Evolutionary conservation across 1,140 invertebrate genomes (phyloP).

Genomic region (Drosophila repletoides): DNA sequence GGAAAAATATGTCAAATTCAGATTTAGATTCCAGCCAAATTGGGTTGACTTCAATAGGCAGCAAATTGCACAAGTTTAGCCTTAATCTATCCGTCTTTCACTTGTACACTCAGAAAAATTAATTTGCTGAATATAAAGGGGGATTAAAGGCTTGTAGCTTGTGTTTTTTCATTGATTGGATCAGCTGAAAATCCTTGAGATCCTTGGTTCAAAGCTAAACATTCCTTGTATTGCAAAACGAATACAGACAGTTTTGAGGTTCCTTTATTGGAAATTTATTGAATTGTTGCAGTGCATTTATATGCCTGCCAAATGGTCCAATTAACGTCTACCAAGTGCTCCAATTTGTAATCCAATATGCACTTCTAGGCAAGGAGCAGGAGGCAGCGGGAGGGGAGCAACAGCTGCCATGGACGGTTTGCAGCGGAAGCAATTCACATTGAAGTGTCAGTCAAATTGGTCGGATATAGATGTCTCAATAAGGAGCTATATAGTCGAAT

Average conservation of each 20-base stretch:
- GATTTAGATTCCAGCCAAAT: too few relatives aligned
- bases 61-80: neutral
- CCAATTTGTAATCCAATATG: constrained; percentile 3
- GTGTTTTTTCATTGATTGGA: too few relatives aligned
- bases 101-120: too few relatives aligned
- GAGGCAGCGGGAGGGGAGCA: too few relatives aligned
- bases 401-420: neutral
- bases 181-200: too few relatives aligned
- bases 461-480: constrained; percentile 36
- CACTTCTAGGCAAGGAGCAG: neutral
- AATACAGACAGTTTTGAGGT: too few relatives aligned
- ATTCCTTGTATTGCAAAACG: too few relatives aligned
- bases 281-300: neutral
- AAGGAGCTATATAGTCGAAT: neutral
- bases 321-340: constrained; percentile 6
- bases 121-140: too few relatives aligned
- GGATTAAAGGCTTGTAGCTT: too few relatives aligned
- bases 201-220: too few relatives aligned
- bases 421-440: constrained; percentile 20
- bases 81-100: neutral
- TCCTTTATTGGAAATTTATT: too few relatives aligned
- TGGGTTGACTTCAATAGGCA: neutral
- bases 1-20: too few relatives aligned
- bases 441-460: constrained; percentile 24
- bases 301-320: constrained; percentile 5